Percentiles rank a stretch among this genome's conserved stretches.
These are phyloP conservation scores for Pantherophis vulpinus DNA, from an alignment of 2,797 vertebrate genomes.

Conservation along the genomic window DNA sequence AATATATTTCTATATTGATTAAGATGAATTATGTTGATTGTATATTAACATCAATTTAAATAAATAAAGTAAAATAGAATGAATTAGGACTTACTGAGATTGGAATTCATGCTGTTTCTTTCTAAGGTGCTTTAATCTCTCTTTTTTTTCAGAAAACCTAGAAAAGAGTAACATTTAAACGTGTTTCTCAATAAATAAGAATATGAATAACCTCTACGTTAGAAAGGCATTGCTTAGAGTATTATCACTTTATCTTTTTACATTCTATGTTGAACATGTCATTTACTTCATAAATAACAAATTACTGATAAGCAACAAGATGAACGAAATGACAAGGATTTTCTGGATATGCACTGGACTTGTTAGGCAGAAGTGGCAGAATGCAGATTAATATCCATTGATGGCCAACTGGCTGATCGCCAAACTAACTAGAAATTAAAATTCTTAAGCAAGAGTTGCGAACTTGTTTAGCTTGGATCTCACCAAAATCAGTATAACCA, in stretches of 20 bases:
- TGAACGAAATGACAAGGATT: neutral
- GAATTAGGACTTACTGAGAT: constrained; percentile 80
- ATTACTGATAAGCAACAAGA: neutral
- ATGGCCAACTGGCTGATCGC: neutral
- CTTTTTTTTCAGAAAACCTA: constrained; percentile 90
- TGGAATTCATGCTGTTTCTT: constrained; percentile 88
- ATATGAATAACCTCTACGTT: neutral
- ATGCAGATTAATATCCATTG: neutral
- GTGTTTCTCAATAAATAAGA: neutral
- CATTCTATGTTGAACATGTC: neutral
- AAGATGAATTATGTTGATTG: neutral
- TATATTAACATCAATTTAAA: neutral
- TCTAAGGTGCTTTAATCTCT: constrained; percentile 83
- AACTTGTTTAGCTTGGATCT: neutral
- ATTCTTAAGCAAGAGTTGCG: neutral
- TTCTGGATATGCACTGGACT: neutral
- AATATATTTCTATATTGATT: rapidly evolving
- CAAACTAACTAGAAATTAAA: neutral
- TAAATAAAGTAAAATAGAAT: neutral
- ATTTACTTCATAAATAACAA: neutral
- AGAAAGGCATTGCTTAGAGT: neutral
- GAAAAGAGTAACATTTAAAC: constrained; percentile 17
- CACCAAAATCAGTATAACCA: neutral
- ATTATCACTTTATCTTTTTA: neutral
- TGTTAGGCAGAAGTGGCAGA: neutral